These are phyloP conservation scores for Nyctereutes procyonoides DNA, from an alignment of 2,113 vertebrate genomes.

Conservation along the genomic window DNA sequence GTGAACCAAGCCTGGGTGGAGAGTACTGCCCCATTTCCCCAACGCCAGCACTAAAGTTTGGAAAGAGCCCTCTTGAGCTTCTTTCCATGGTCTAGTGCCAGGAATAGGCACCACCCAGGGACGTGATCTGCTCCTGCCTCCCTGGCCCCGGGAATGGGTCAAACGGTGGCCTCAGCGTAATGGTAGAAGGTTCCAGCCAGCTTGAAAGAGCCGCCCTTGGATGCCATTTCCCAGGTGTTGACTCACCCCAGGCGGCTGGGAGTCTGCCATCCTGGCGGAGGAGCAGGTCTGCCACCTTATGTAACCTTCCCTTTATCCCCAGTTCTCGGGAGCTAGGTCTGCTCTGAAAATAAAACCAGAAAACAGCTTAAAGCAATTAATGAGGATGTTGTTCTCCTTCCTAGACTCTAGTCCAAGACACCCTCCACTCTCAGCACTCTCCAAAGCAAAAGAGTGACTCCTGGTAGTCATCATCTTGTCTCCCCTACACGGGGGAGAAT, in stretches of 20 bases:
- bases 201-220: background rate
- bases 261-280: slow-evolving; percentile 52
- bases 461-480: background rate
- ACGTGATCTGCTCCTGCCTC: background rate
- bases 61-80: background rate
- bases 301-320: slow-evolving; percentile 35
- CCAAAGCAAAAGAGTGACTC: background rate
- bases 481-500: background rate
- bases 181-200: background rate
- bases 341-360: slow-evolving; percentile 66
- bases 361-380: slow-evolving; percentile 69
- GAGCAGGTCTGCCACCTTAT: slow-evolving; percentile 28
- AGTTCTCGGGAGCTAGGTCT: background rate
- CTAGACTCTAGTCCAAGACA: slow-evolving; percentile 49
- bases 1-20: background rate
- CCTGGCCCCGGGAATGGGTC: slow-evolving; percentile 42
- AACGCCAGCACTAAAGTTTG: background rate
- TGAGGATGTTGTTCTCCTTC: slow-evolving; percentile 58
- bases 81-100: background rate
- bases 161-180: slow-evolving; percentile 44
- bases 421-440: slow-evolving; percentile 46
- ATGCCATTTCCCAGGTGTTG: slow-evolving; percentile 18
- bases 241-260: slow-evolving; percentile 56
- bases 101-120: background rate
- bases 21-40: background rate